Evolutionary conservation across 2,888 invertebrate species (phyloP).

Genomic region (Cremastinae sp.): DNA sequence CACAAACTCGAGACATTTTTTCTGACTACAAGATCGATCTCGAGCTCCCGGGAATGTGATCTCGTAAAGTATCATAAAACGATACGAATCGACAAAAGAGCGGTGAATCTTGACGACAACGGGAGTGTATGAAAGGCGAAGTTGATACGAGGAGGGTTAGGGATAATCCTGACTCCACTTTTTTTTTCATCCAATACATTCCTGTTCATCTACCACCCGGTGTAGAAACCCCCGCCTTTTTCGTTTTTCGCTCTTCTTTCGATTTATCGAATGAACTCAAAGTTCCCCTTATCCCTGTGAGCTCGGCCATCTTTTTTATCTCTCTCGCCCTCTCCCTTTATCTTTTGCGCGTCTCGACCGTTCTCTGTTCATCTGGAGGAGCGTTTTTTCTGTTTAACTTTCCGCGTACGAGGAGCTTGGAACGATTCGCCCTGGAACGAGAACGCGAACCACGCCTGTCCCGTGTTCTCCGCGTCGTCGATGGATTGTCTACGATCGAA

Average conservation of each 20-base stretch:
- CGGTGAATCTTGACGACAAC: constrained; percentile 47
- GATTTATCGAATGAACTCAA: constrained; percentile 54
- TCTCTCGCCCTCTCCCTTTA: constrained; percentile 7
- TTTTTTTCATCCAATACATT: constrained; percentile 22
- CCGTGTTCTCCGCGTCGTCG: constrained; percentile 71
- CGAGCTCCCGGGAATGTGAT: neutral
- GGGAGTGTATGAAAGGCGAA: constrained; percentile 61
- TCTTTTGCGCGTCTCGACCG: constrained; percentile 3
- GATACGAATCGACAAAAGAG: constrained; percentile 32
- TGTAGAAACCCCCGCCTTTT: constrained; percentile 51
- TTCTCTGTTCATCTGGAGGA: constrained; percentile 23
- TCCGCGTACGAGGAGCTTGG: constrained; percentile 64
- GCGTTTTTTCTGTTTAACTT: constrained; percentile 54
- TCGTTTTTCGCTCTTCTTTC: constrained; percentile 49
- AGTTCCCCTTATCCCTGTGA: constrained; percentile 45
- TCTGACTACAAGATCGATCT: neutral
- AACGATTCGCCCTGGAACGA: constrained; percentile 67
- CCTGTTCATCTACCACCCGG: constrained; percentile 45
- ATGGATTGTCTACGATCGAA: constrained; percentile 71
- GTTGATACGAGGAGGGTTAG: constrained; percentile 55
- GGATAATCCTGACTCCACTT: constrained; percentile 26
- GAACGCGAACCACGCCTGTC: constrained; percentile 74
- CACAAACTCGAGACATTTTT: neutral
- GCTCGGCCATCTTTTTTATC: constrained; percentile 32
- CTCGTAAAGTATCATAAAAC: constrained; percentile 31